Evolutionary conservation across 2,888 invertebrate genomes (phyloP).

Genomic region (Mimas tiliae): DNA sequence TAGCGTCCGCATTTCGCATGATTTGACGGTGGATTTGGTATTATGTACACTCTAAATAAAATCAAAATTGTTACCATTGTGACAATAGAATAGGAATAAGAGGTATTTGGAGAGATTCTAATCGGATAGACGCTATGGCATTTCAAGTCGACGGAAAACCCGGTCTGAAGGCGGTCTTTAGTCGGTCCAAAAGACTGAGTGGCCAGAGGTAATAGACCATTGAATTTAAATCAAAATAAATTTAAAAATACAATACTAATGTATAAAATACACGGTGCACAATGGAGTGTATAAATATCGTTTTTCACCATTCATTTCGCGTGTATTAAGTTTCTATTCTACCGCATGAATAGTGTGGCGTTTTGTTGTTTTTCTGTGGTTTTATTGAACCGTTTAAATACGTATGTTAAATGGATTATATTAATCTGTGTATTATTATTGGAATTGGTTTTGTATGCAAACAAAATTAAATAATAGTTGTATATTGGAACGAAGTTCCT

Average conservation of each 20-base stretch:
- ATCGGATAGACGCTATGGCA: no score
- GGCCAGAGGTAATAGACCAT: slow-evolving; percentile 8
- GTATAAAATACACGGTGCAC: slow-evolving; percentile 6
- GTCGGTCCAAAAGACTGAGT: background rate
- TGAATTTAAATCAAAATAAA: slow-evolving; percentile 22
- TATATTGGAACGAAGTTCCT: no score
- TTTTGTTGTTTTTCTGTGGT: slow-evolving; percentile 3
- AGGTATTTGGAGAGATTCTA: no score
- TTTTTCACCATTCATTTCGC: slow-evolving; percentile 16
- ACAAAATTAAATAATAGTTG: background rate
- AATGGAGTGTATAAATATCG: slow-evolving; percentile 7
- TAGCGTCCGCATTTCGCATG: no score
- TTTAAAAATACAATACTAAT: slow-evolving; percentile 24
- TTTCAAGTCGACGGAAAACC: no score
- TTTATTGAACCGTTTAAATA: slow-evolving; percentile 8
- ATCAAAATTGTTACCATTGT: no score
- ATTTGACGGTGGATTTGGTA: no score
- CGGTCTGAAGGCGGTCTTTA: no score
- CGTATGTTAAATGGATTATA: slow-evolving; percentile 16
- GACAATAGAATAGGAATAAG: no score
- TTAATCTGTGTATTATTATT: slow-evolving; percentile 6
- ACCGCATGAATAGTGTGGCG: background rate
- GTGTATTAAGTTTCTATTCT: slow-evolving; percentile 7
- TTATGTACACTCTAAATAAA: no score
- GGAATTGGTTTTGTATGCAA: background rate